Evolutionary conservation across 2,888 invertebrate species (phyloP), one percentile per base, ranked within the genome.

Genomic region (Heliconius aoede): DNA sequence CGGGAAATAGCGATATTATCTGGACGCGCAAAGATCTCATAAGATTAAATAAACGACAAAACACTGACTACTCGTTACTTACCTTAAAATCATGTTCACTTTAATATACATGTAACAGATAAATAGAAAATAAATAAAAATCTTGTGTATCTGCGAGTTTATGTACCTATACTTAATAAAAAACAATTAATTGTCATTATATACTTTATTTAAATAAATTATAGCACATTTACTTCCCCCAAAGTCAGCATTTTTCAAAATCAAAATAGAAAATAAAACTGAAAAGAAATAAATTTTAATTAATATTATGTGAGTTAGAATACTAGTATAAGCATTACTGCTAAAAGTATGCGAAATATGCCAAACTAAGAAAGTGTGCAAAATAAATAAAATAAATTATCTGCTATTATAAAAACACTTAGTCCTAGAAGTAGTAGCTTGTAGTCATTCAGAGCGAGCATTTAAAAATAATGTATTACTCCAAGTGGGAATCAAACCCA

Each of bases 251-350:
- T 80, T 79, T 79, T 78, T 79, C 32, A 68, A 62, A 65, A 76
- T 89, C 86, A 93, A 80, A 93, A 90, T 85, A 93, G 86, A 85
- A 93, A 93, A 83, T 94, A 94, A 64, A 93, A 83, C 94, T 93
- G 93, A 83, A 93, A 93, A 85, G 80, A 82, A 84, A 82, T 68
- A 81, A 73, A 75, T 4, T 65, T 67, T 26, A 26, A 60, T 24
- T 4, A 15, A 26, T 24, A 0, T 60, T 58, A 58, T 58, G 46
- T 46, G 46, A 46, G 5, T 18, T 46, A 46, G 46, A 46, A 46
- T 7, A 18, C 18, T 18, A 18, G 18, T 46, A 46, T 18, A 46
- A 5, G 5, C 18, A 46, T 18, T 46, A 46, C 5, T 18, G 1
- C 18, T 18, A 18, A 18, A 46, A n/a, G n/a, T n/a, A n/a, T n/a